Evolutionary conservation across 2,888 invertebrate genomes (phyloP), one percentile per base, ranked within the genome.

Genomic region (Leptinotarsa haldemani): DNA sequence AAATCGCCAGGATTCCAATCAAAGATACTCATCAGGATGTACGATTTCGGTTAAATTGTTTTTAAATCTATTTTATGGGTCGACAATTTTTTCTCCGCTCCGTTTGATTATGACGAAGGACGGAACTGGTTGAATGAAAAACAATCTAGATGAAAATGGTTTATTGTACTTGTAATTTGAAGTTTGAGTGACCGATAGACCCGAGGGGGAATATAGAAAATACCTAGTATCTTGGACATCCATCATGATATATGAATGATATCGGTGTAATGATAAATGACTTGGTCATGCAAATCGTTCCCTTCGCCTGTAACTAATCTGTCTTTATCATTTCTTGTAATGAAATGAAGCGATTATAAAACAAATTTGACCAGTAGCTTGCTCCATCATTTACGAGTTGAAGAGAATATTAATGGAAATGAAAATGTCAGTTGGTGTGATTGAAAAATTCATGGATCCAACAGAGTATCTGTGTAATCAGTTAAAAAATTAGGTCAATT

Each of bases 21-120:
- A 71, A 65, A 70, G 70, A 78, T 63, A 83, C 84, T 84, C 69
- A 78, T 78, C 77, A 56, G 71, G 71, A 77, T 73, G 76, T 73
- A 70, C 74, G 74, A 75, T 78, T 73, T 66, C 72, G 77, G 74
- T 73, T 73, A 75, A 74, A 78, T 77, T 75, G 75, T 75, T 77
- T 75, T 76, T 73, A 65, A 75, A 76, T 70, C 70, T 70, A 70
- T 73, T 71, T 74, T 66, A 67, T 69, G 67, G 77, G 66, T 66
- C 30, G 66, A 68, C 69, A 74, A 77, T 78, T 74, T 75, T 65
- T 69, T 71, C 69, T 63, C 20, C 47, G 58, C 65, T 64, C 69
- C 53, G 53, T 74, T 74, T 46, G 46, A 69, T 58, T 69, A 61
- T 52, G 65, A 53, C 52, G 66, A 53, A 66, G 40, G n/a, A 30